Base-by-base conservation (phyloP, 2,888 invertebrate species). In the Apeira syringaria region DNA sequence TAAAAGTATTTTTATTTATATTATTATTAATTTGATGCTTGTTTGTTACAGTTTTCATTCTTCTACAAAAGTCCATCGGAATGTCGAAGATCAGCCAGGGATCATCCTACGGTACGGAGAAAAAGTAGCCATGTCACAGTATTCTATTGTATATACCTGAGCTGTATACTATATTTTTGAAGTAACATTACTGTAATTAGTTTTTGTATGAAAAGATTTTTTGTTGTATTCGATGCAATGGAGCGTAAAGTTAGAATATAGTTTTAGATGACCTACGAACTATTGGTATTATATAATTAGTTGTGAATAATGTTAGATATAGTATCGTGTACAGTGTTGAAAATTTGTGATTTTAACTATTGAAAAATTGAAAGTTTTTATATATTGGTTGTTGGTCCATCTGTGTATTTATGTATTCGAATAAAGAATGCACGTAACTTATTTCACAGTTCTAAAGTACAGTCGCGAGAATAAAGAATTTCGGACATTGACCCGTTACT, bases 31-130 rank as follows among this genome's bases (percentile, higher is more conserved):
- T n/a, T n/a, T n/a, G n/a, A n/a, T n/a, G n/a, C 4, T 15, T 15
- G 11, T 35, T 33, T 33, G 63, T 92, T 93, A 52, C 92, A 96
- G 96, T 96, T 85, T 94, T 93, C 77, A 78, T 94, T 55, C 84
- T 96, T 13, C 92, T 97, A 80, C 93, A 94, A 65, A 94, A 95
- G 76, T 93, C 95, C 29, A 95, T 97, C 63, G 94, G 94, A 35
- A 94, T 95, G 93, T 95, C 96, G 1, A 93, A 96, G 81, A 96
- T 96, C 61, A 95, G 94, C 70, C 94, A 95, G 80, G 95, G 93
- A 24, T 97, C 97, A 15, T 94, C 94, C 3, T 97, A 97, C 72
- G 97, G 97, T 50, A 87, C 92, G 35, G 91, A 86, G 51, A 91
- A 91, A 46, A 87, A 91, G 59, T 92, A 91, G 71, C 51, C 45